Evolutionary conservation across 2,113 vertebrate genomes (phyloP).

Genomic region (Triplophysa dalaica): DNA sequence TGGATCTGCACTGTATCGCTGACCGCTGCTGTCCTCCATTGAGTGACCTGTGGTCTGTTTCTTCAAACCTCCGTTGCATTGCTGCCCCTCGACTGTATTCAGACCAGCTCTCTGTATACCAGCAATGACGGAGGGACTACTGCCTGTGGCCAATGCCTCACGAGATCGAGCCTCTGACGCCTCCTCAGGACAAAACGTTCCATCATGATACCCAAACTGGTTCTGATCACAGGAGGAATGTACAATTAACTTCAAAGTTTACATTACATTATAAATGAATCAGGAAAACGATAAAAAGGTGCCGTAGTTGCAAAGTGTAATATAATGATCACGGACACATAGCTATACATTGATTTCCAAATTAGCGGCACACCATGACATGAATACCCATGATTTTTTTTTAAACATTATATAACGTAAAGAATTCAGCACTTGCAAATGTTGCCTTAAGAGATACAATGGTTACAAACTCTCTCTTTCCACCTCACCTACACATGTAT

Average conservation of each 20-base stretch:
- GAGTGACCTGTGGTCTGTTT: constrained; percentile 76
- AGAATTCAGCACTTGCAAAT: no score
- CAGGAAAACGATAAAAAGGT: no score
- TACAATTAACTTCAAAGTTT: background rate
- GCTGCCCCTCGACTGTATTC: constrained; percentile 82
- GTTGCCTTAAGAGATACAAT: no score
- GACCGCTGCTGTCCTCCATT: constrained; percentile 84
- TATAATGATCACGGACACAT: no score
- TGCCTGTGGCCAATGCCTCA: constrained; percentile 64
- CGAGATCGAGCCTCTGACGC: constrained; percentile 58
- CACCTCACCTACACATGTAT: no score
- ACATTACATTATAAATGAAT: no score
- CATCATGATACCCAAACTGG: constrained; percentile 90
- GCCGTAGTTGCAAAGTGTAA: no score
- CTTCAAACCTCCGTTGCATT: constrained; percentile 87
- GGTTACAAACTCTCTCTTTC: no score
- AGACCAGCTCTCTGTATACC: constrained; percentile 70
- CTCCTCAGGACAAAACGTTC: constrained; percentile 74
- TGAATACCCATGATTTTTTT: no score
- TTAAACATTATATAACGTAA: no score
- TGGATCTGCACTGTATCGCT: constrained; percentile 94
- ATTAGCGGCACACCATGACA: no score
- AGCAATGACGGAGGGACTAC: constrained; percentile 72
- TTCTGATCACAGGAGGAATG: constrained; percentile 72
- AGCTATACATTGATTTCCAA: no score